A percentile compares a stretch with the other conserved stretches of the same genome.
Conservation (phyloP, 2,113 vertebrate genomes). For the Dissostichus mawsoni region DNA sequence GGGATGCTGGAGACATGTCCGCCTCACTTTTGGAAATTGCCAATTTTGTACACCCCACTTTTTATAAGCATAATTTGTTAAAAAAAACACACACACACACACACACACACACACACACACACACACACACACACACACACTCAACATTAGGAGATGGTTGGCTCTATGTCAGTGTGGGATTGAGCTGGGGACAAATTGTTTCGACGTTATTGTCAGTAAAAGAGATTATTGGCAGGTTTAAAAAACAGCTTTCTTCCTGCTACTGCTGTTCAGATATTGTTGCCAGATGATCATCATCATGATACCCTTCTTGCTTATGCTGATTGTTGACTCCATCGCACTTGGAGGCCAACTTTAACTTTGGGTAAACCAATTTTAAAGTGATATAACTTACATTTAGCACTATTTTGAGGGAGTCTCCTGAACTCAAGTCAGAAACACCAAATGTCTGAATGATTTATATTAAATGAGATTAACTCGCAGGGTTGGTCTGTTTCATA, state of each 20-base stretch:
- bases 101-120: too few relatives aligned
- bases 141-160: background rate
- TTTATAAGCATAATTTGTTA: too few relatives aligned
- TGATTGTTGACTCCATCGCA: background rate
- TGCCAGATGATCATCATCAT: background rate
- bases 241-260: background rate
- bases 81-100: too few relatives aligned
- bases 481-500: too few relatives aligned
- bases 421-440: background rate
- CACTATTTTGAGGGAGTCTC: background rate
- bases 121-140: background rate
- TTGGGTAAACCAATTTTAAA: background rate
- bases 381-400: background rate
- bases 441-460: background rate
- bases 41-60: too few relatives aligned
- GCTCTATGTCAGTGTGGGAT: background rate
- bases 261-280: background rate
- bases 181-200: conserved; percentile 13
- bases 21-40: too few relatives aligned
- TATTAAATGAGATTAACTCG: too few relatives aligned
- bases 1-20: too few relatives aligned
- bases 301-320: background rate
- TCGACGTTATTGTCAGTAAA: background rate
- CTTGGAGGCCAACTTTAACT: background rate
- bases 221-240: background rate